Evolutionary conservation across 2,888 invertebrate species (phyloP).

Genomic region (Thereva nobilitata): DNA sequence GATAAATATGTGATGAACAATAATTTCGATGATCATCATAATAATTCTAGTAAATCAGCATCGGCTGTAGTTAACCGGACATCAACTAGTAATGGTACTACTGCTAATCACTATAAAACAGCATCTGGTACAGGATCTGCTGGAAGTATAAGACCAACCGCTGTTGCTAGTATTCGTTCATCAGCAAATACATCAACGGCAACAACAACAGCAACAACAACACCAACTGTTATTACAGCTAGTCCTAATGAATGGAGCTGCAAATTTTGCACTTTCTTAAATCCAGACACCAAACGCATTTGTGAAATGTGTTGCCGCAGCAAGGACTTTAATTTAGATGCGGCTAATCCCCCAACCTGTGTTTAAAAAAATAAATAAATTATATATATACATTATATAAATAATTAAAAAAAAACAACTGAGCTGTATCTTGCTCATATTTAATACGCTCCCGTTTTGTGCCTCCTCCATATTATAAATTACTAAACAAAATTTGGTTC

Average conservation of each 20-base stretch:
- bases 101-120: background rate
- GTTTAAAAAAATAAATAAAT: conserved; percentile 47
- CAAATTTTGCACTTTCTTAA: conserved; percentile 69
- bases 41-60: background rate
- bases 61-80: background rate
- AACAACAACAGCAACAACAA: conserved; percentile 8
- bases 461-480: conserved; percentile 37
- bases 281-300: conserved; percentile 62
- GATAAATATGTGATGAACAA: conserved; percentile 10
- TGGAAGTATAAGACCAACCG: conserved; percentile 1
- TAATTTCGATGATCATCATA: conserved; percentile 12
- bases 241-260: conserved; percentile 66
- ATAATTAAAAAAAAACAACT: background rate
- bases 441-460: conserved; percentile 40
- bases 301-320: conserved; percentile 73
- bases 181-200: conserved; percentile 39
- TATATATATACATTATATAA: background rate
- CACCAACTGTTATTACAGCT: conserved; percentile 21
- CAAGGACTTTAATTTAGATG: conserved; percentile 56
- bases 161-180: conserved; percentile 35
- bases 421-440: conserved; percentile 10
- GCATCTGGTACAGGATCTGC: background rate
- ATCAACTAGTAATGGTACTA: background rate
- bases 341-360: conserved; percentile 54
- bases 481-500: conserved; percentile 16